Percentiles rank a stretch among this genome's conserved stretches.
Conservation (phyloP, 1,140 invertebrate species). For the Doryteuthis pealeii region DNA sequence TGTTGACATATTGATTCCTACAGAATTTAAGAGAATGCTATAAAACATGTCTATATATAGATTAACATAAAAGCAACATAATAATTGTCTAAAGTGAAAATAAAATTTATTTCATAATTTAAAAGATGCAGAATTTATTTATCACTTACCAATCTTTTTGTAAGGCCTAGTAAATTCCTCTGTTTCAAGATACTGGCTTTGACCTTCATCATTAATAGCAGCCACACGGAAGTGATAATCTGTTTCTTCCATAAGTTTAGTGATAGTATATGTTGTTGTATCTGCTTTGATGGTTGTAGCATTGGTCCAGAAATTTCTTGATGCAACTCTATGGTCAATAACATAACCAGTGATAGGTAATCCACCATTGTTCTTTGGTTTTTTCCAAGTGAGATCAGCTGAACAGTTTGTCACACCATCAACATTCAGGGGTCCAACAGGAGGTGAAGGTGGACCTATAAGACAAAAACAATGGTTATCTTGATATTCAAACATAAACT, state of each 20-base stretch:
- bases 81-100: too few species aligned
- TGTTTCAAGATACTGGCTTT: conserved; percentile 82
- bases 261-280: conserved; percentile 73
- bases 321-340: conserved; percentile 52
- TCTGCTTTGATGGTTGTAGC: conserved; percentile 36
- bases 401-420: conserved; percentile 38
- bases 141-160: conserved; percentile 81
- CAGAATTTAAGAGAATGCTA: too few species aligned
- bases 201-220: conserved; percentile 95
- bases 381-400: conserved; percentile 71
- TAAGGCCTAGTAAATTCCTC: conserved; percentile 86
- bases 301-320: conserved; percentile 35
- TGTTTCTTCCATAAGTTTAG: conserved; percentile 84
- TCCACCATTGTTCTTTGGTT: conserved; percentile 87
- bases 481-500: too few species aligned
- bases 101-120: too few species aligned
- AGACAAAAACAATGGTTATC: conserved; percentile 68
- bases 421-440: conserved; percentile 34
- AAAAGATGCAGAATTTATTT: not conserved
- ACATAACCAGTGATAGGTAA: conserved; percentile 71
- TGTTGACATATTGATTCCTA: too few species aligned
- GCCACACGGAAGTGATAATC: conserved; percentile 95
- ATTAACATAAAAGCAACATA: too few species aligned
- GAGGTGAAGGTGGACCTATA: conserved; percentile 34
- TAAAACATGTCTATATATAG: too few species aligned